A percentile compares a stretch with the other conserved stretches of the same genome.
These are phyloP conservation scores for Petaurus breviceps DNA, from an alignment of 2,113 vertebrate genomes.

Conservation along the genomic window DNA sequence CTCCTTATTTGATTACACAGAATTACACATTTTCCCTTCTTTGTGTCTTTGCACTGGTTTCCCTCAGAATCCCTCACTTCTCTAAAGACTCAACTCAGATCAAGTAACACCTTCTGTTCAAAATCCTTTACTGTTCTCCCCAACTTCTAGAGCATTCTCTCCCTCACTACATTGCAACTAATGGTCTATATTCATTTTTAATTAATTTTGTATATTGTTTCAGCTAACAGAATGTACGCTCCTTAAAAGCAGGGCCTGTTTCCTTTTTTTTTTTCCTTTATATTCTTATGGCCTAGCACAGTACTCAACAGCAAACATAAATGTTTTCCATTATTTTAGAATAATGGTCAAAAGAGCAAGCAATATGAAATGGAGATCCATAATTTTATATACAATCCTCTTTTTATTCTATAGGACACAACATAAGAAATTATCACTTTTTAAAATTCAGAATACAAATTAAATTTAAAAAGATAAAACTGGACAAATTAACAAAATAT, in stretches of 20 bases:
- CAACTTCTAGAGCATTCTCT: too few species aligned
- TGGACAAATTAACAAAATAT: background rate
- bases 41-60: too few species aligned
- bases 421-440: background rate
- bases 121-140: too few species aligned
- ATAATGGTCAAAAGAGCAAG: background rate
- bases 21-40: background rate
- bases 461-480: background rate
- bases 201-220: background rate
- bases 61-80: too few species aligned
- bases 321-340: background rate
- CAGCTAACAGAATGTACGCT: background rate
- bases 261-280: background rate
- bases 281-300: background rate
- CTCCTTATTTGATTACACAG: background rate
- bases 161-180: too few species aligned
- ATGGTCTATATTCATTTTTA: too few species aligned
- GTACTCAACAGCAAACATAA: background rate
- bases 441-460: background rate
- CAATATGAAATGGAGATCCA: background rate
- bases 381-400: background rate
- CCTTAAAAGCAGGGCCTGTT: background rate
- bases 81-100: too few species aligned
- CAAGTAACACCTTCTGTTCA: too few species aligned
- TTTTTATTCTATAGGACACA: background rate